A percentile compares a stretch with the other conserved stretches of the same genome.
Evolutionary conservation across 2,888 invertebrate species (phyloP).

Genomic region (Tubulanus polymorphus): DNA sequence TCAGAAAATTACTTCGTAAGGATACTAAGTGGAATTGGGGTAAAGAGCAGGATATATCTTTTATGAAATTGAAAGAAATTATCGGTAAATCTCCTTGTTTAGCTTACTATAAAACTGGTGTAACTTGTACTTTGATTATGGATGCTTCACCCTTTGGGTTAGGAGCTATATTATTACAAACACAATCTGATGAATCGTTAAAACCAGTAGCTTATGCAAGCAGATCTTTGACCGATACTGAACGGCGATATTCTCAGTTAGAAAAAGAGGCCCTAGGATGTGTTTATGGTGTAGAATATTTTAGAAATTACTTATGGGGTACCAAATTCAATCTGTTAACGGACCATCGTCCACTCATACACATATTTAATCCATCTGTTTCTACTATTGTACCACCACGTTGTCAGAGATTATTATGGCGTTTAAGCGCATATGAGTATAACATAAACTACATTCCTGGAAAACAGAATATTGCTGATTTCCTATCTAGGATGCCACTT

Average conservation of each 20-base stretch:
- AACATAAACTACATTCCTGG: neutral
- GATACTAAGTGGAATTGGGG: neutral
- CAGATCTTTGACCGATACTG: conserved; percentile 11
- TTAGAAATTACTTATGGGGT: conserved; percentile 27
- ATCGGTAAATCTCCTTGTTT: conserved; percentile 1
- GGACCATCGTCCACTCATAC: conserved; percentile 31
- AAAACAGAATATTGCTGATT: neutral
- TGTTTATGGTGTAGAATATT: conserved; percentile 29
- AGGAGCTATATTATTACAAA: conserved; percentile 18
- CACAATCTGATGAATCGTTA: conserved; percentile 8
- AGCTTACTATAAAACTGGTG: conserved; percentile 12
- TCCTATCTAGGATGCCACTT: neutral
- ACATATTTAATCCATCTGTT: conserved; percentile 21
- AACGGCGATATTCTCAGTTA: conserved; percentile 21
- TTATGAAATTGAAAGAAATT: conserved; percentile 10
- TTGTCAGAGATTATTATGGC: neutral
- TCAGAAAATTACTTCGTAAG: conserved; percentile 1
- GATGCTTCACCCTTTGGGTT: conserved; percentile 21
- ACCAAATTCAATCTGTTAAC: conserved; percentile 22
- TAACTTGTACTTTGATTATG: conserved; percentile 3
- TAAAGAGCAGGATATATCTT: conserved; percentile 3
- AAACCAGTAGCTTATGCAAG: conserved; percentile 19
- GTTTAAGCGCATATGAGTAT: neutral
- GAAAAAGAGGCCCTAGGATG: conserved; percentile 24
- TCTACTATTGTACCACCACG: neutral